Evolutionary conservation across 2,113 vertebrate species (phyloP).

Genomic region (Excalfactoria chinensis): DNA sequence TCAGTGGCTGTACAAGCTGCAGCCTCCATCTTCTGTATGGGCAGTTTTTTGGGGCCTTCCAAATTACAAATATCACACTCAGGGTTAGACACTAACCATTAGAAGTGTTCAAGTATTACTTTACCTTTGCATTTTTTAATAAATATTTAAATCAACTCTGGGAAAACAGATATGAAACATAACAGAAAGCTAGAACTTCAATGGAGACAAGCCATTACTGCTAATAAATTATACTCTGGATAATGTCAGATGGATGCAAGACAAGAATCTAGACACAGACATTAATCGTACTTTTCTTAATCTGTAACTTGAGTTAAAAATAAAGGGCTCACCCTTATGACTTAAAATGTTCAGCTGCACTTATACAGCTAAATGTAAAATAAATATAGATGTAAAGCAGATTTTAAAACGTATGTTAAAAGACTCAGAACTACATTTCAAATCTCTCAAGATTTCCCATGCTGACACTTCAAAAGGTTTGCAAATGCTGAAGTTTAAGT

Average conservation of each 20-base stretch:
- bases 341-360: constrained; percentile 25
- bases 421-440: constrained; percentile 25
- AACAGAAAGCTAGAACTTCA: not conserved
- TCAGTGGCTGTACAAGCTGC: not conserved
- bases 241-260: not conserved
- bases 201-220: not conserved
- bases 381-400: constrained; percentile 15
- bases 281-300: constrained; percentile 1
- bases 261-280: not conserved
- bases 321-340: not conserved
- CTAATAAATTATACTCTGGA: not conserved
- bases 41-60: not conserved
- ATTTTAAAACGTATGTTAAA: constrained; percentile 47
- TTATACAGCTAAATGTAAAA: constrained; percentile 19
- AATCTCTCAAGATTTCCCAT: not conserved
- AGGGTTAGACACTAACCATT: not conserved
- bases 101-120: not conserved
- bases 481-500: not conserved
- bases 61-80: not conserved
- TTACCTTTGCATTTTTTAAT: not conserved
- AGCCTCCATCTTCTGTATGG: not conserved
- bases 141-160: constrained; percentile 6
- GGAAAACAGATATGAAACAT: not conserved
- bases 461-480: constrained; percentile 27
- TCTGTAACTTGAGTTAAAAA: constrained; percentile 26